Evolutionary conservation across 1,140 invertebrate species (phyloP).

Genomic region (Oryctes rhinoceros): DNA sequence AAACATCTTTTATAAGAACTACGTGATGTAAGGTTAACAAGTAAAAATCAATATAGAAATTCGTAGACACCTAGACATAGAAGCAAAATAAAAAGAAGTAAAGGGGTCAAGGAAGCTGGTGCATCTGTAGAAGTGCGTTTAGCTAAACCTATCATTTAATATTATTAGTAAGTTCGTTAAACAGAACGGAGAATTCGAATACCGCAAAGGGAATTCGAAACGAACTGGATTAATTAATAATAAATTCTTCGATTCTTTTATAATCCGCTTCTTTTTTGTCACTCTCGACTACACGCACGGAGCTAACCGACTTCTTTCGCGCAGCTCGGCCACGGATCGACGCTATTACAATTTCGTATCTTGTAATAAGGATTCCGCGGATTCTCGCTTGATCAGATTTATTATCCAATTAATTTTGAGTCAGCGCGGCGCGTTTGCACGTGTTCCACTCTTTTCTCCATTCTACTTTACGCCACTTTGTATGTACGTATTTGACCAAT

Average conservation of each 20-base stretch:
- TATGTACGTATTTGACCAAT: neutral
- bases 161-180: neutral
- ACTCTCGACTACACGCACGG: neutral
- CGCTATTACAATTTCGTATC: slow-evolving; percentile 32
- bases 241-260: slow-evolving; percentile 22
- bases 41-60: too few species aligned
- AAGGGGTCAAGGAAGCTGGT: too few species aligned
- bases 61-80: too few species aligned
- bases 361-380: slow-evolving; percentile 35
- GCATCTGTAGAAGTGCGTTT: too few species aligned
- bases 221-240: slow-evolving; percentile 31
- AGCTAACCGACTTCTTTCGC: neutral
- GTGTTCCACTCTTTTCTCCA: neutral
- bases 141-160: too few species aligned
- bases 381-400: slow-evolving; percentile 30
- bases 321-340: slow-evolving; percentile 9
- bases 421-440: slow-evolving; percentile 34
- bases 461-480: neutral
- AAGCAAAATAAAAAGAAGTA: too few species aligned
- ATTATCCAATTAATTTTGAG: slow-evolving; percentile 32
- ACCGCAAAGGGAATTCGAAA: neutral
- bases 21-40: too few species aligned
- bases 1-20: too few species aligned
- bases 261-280: slow-evolving; percentile 8
- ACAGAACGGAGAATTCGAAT: neutral